phyloP scores from a whole-genome alignment of 2,888 invertebrate species.

The Coelopa pilipes region DNA sequence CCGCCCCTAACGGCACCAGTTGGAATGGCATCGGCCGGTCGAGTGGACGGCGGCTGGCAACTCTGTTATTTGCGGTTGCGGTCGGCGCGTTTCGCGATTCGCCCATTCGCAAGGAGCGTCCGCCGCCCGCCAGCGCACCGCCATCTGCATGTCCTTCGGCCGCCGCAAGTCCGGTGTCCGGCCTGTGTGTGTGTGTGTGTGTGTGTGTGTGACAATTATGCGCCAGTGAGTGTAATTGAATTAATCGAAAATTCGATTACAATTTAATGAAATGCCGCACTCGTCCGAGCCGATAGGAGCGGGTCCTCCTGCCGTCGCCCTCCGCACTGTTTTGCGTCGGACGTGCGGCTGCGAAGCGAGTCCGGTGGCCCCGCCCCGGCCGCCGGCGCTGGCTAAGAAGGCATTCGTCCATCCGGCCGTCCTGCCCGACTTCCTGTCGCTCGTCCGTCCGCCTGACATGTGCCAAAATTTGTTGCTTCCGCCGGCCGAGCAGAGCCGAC shows the following conservation, averaged over 20 bases:
- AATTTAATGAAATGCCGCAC: constrained; percentile 10
- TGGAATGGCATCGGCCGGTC: background rate
- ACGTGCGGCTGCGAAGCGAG: background rate
- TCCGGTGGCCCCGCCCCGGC: too few species aligned
- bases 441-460: constrained; percentile 29
- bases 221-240: constrained; percentile 16
- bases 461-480: constrained; percentile 39
- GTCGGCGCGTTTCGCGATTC: too few species aligned
- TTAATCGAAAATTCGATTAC: constrained; percentile 18
- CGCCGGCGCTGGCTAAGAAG: background rate
- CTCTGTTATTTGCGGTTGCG: constrained; percentile 23
- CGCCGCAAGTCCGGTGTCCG: background rate
- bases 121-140: background rate
- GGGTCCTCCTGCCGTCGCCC: background rate
- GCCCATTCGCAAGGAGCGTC: background rate
- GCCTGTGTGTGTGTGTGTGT: background rate
- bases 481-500: background rate
- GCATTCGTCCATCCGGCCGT: constrained; percentile 16
- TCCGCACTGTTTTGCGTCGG: background rate
- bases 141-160: background rate
- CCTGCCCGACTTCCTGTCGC: background rate
- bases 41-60: constrained; percentile 4
- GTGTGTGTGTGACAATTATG: constrained; percentile 3
- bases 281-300: too few species aligned
- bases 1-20: background rate